Evolutionary conservation across 1,140 invertebrate species (phyloP), one percentile per base, ranked within the genome.

Genomic region (Psilanteris sp.): DNA sequence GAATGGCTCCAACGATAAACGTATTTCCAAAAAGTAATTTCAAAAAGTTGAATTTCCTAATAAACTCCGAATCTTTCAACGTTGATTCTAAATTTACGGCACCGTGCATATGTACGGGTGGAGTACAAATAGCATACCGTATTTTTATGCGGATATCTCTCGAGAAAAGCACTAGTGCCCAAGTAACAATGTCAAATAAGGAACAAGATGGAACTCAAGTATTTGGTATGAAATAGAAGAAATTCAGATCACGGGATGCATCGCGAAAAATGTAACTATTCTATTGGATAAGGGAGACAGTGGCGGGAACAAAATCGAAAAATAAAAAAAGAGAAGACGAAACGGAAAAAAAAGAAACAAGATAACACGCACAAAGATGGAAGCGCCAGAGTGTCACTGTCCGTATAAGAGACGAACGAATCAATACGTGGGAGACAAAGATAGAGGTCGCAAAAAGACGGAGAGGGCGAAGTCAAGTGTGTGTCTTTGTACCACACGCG

Each of bases 131-230:
- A n/a, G n/a, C n/a, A n/a, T n/a, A n/a, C n/a, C n/a, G n/a, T n/a
- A n/a, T n/a, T n/a, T n/a, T n/a, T n/a, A n/a, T n/a, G n/a, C n/a
- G n/a, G n/a, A n/a, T n/a, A n/a, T n/a, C 27, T 46, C 57, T 52
- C n/a, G 22, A 37, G 34, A 55, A 22, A 24, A 37, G 39, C 14
- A 13, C 36, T 14, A 61, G 77, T 50, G 43, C 27, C 43, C 76
- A 72, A 55, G 83, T 84, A 84, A 85, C 84, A 84, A 83, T 81
- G 83, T 85, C 82, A 82, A 81, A 84, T 83, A 83, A 84, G 81
- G 55, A 81, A 83, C 83, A 79, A 54, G 50, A 62, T 62, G 13
- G 79, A 81, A 77, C 73, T 79, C 67, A 52, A 36, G 64, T 27
- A 15, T 20, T 44, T 31, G 26, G 36, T 26, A 73, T 77, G 80